phyloP scores from a whole-genome alignment of 2,888 invertebrate species.

The Serripes groenlandicus region DNA sequence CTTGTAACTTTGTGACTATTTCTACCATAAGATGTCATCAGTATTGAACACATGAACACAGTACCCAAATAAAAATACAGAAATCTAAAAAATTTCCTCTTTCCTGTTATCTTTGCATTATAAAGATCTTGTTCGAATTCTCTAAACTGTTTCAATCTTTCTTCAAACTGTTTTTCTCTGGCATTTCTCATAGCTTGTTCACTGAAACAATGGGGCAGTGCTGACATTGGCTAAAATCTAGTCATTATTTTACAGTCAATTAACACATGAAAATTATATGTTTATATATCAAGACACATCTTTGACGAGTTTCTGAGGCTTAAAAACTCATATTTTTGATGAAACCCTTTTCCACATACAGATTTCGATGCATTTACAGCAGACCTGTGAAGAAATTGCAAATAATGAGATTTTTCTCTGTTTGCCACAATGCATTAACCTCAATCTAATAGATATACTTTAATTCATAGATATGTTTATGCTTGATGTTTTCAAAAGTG shows the following conservation, averaged over 20 bases:
- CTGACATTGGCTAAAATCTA: no score
- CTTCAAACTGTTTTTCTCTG: conserved; percentile 7
- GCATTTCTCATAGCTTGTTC: background rate
- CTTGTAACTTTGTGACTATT: background rate
- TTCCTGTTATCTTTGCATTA: background rate
- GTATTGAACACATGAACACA: background rate
- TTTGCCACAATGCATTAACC: conserved; percentile 6
- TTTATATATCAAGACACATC: no score
- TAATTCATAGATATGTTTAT: no score
- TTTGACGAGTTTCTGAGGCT: no score
- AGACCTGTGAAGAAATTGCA: no score
- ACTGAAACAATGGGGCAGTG: conserved; percentile 17
- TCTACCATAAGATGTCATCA: background rate
- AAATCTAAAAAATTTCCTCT: background rate
- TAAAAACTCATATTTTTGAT: no score
- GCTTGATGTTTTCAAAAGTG: no score
- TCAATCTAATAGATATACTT: no score
- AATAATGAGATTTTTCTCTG: background rate
- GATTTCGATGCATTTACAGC: no score
- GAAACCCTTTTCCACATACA: no score
- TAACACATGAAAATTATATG: no score
- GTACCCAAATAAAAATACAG: background rate
- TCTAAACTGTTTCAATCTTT: background rate
- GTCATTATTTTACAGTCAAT: no score
- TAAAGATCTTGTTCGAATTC: conserved; percentile 1